Conservation (phyloP, 2,113 vertebrate species). For the Rhinichthys klamathensis region DNA sequence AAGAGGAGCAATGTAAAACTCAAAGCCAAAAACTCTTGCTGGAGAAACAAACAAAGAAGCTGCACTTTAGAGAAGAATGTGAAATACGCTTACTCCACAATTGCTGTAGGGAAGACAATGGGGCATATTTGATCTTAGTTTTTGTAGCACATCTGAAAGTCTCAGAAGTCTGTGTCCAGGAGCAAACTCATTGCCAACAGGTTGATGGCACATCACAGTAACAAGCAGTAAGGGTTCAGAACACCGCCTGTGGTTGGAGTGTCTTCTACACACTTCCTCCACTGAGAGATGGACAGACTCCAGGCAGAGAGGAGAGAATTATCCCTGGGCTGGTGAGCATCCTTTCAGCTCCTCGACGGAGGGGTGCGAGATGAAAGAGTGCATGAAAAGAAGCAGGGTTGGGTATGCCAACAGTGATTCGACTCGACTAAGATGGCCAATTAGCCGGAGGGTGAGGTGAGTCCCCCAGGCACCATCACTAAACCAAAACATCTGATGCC, state of each 20-base stretch:
- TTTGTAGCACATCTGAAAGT: neutral
- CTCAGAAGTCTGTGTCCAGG: neutral
- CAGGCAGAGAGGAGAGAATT: constrained; percentile 7
- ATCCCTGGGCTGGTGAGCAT: constrained; percentile 19
- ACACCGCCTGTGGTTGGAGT: constrained; percentile 6
- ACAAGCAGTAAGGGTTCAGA: neutral
- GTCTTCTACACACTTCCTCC: neutral
- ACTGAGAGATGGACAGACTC: constrained; percentile 6
- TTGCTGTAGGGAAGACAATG: neutral
- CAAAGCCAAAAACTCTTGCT: constrained; percentile 7
- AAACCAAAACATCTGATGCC: constrained; percentile 18
- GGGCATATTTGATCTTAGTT: neutral
- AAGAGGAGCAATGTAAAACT: neutral
- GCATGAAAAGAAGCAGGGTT: neutral
- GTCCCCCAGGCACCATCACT: constrained; percentile 19
- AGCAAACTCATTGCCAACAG: constrained; percentile 3
- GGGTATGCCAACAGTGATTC: neutral
- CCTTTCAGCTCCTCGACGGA: constrained; percentile 1
- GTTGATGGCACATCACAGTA: neutral
- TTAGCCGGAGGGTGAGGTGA: constrained; percentile 19
- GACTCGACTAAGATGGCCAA: neutral
- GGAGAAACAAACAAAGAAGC: neutral
- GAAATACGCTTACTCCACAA: neutral
- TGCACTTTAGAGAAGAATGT: neutral
- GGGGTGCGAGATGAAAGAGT: constrained; percentile 12